phyloP scores from a whole-genome alignment of 2,888 invertebrate species.

The Tipula unca region DNA sequence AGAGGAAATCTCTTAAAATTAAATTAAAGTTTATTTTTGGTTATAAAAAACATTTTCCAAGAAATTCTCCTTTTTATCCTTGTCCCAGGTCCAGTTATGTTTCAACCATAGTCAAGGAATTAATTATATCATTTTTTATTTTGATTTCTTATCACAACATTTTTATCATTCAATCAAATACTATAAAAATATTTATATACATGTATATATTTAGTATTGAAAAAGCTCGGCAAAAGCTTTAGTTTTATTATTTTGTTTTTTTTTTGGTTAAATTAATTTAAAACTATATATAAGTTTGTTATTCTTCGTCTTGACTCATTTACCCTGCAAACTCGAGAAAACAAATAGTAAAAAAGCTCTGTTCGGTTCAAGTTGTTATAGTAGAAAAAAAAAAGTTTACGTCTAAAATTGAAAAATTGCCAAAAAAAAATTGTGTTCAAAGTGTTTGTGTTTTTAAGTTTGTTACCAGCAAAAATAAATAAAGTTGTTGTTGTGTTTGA shows the following conservation, averaged over 20 bases:
- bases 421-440: neutral
- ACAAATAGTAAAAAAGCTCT: neutral
- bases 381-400: neutral
- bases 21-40: neutral
- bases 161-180: neutral
- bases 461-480: neutral
- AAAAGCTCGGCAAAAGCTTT: neutral
- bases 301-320: neutral
- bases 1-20: neutral
- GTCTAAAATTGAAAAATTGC: neutral
- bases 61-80: neutral
- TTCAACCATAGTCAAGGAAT: neutral
- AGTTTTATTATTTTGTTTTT: neutral
- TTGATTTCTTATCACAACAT: neutral
- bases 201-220: neutral
- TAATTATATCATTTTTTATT: neutral
- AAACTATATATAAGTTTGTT: neutral
- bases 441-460: neutral
- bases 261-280: neutral
- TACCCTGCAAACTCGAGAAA: neutral
- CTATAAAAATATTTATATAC: neutral
- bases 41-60: neutral
- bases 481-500: neutral
- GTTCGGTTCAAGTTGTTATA: neutral
- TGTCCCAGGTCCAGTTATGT: conserved; percentile 8